Evolutionary conservation across 2,113 vertebrate species (phyloP), one percentile per base, ranked within the genome.

Genomic region (Trinectes maculatus): DNA sequence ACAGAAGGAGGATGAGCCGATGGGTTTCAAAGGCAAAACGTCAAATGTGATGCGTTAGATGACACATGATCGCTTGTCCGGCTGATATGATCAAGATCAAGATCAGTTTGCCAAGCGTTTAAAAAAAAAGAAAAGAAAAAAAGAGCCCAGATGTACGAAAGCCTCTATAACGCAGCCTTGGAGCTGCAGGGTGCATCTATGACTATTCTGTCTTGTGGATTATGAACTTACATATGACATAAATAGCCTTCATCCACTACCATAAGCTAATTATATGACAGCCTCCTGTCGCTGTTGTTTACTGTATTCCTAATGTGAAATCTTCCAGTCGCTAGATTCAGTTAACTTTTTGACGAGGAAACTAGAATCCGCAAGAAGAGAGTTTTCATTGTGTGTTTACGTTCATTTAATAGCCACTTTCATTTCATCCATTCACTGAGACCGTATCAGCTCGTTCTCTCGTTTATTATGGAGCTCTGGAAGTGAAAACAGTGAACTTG

Each of bases 391-490:
- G 37, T 58, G 60, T 39, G 48, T 58, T 63, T 28, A 57, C 11
- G 22, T 48, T 19, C 68, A 67, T 71, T 48, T 1, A 57, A 52
- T 43, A 48, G 16, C 5, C 31, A 4, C 19, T 6, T 22, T 54
- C 22, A 46, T 71, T 64, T 19, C 48, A n/a, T 59, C 77, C 10
- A 28, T 82, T 59, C 52, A 55, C 43, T 29, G 36, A n/a, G 70
- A 63, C 1, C 44, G 36, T 44, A 53, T 42, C 16, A 28, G 24
- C 29, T 31, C 1, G 1, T 46, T 61, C 25, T 49, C 9, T 22
- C 25, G 51, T 25, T 29, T 40, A 6, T 28, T 33, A 16, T 29
- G 37, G 3, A 31, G 34, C 26, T 13, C 25, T 39, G 60, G 73
- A 42, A 66, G 5, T 18, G 22, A 47, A 53, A 54, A 47, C 2